Base-by-base conservation (phyloP, 2,113 vertebrate genomes). In the Odontesthes bonariensis region DNA sequence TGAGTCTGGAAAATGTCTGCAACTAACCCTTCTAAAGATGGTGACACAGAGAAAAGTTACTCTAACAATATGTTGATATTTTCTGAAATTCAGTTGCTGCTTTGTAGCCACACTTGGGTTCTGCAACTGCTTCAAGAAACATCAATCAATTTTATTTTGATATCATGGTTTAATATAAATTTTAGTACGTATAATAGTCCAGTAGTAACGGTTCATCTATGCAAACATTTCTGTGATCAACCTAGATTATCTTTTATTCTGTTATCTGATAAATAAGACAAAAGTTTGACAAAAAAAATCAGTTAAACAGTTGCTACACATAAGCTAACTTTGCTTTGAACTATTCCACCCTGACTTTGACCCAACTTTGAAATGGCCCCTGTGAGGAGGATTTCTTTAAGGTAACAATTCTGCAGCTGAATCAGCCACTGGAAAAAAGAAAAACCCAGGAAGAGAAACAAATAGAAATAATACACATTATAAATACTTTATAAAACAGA, bases 321-420 rank as follows among this genome's bases (percentile, higher is more conserved):
- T 62, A 65, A 79, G 68, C 80, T 71, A 80, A 52, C 23, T 40
- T 69, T 4, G 1, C 58, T 85, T 55, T 71, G 51, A 73, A 44
- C 58, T 47, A 32, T 55, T 46, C 51, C 60, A 65, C 52, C 35
- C 23, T 8, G 33, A 54, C 52, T 66, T 62, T 79, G 75, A 84
- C 65, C 58, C 47, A 63, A 81, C n/a, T 81, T 69, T 23, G 66
- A 73, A 79, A 68, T 47, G 54, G 54, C 46, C 52, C 62, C 71
- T 62, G 78, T 83, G 68, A 77, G 81, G 85, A 83, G 49, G 10
- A 63, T 27, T 22, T 65, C 59, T 32, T 46, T 40, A 64, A 52
- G 31, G 35, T 67, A 69, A 65, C 66, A 77, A 47, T 69, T 49
- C 69, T 71, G 49, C 64, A 74, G 78, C 71, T 76, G 42, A 77